These are phyloP conservation scores for Melinopterus prodromus DNA, from an alignment of 2,888 invertebrate genomes.

Conservation along the genomic window DNA sequence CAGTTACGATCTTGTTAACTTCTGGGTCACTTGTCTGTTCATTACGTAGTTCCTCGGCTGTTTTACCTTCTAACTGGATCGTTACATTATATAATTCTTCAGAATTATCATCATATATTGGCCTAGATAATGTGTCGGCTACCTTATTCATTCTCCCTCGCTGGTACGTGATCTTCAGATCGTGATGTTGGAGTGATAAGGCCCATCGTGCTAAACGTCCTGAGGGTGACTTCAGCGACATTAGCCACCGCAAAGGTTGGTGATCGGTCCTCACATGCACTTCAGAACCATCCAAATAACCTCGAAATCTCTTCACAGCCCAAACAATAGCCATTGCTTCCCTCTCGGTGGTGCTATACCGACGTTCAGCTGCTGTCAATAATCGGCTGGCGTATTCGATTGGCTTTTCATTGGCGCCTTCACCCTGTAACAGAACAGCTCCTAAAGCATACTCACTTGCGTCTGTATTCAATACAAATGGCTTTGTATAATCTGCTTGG, in stretches of 20 bases:
- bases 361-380: slow-evolving; percentile 40
- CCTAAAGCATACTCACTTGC: slow-evolving; percentile 32
- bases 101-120: slow-evolving; percentile 28
- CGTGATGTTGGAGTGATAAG: slow-evolving; percentile 52
- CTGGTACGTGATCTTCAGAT: slow-evolving; percentile 52
- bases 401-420: slow-evolving; percentile 36
- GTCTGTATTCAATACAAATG: slow-evolving; percentile 37
- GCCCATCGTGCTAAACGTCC: slow-evolving; percentile 58
- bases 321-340: slow-evolving; percentile 49
- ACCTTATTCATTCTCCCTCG: slow-evolving; percentile 52
- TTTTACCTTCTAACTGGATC: slow-evolving; percentile 10
- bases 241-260: slow-evolving; percentile 60
- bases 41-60: slow-evolving; percentile 18
- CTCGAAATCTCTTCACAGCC: slow-evolving; percentile 55
- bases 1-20: slow-evolving; percentile 37
- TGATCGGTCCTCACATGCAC: slow-evolving; percentile 59
- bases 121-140: slow-evolving; percentile 54
- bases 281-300: slow-evolving; percentile 54
- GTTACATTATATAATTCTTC: not conserved
- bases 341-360: slow-evolving; percentile 53
- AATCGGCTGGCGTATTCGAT: slow-evolving; percentile 37
- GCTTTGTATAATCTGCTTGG: slow-evolving; percentile 41
- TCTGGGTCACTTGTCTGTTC: slow-evolving; percentile 40
- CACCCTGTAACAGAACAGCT: slow-evolving; percentile 9
- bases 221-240: slow-evolving; percentile 52